phyloP scores from a whole-genome alignment of 2,113 vertebrate genomes.

The Oryctolagus cuniculus region mOryCun1.1 NC_091432.1:68536001-68536500 shows the following conservation, averaged over 20 bases:
- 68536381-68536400: neutral
- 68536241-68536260: neutral
- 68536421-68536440: neutral
- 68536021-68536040: slow-evolving; percentile 32
- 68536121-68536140: slow-evolving; percentile 29
- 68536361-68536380: neutral
- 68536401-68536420: neutral
- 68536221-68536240: neutral
- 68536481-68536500: neutral
- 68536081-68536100: neutral
- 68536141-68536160: neutral
- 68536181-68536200: neutral
- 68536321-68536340: neutral
- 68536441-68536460: neutral
- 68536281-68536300: neutral
- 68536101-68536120: slow-evolving; percentile 32
- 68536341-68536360: slow-evolving; percentile 1
- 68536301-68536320: neutral
- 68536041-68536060: neutral
- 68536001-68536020: slow-evolving; percentile 13
- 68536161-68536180: neutral
- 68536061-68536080: neutral
- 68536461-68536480: neutral
- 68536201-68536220: neutral
- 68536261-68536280: slow-evolving; percentile 46